Evolutionary conservation across 2,113 vertebrate species (phyloP).

Genomic region (Rhagologus leucostigma): DNA sequence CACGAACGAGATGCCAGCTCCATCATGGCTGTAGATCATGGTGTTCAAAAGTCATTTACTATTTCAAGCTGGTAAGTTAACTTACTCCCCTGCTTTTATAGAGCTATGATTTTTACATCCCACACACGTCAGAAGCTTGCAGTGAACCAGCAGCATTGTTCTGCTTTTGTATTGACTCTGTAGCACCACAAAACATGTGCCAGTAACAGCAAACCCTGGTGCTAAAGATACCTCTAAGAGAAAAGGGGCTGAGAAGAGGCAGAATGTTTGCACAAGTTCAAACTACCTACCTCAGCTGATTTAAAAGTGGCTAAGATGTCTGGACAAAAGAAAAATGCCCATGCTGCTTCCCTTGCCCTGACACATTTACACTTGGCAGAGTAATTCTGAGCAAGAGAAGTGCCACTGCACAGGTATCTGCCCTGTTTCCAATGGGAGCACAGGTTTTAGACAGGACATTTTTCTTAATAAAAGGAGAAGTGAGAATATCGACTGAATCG

Average conservation of each 20-base stretch:
- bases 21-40: neutral
- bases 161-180: neutral
- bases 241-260: neutral
- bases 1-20: neutral
- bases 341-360: neutral
- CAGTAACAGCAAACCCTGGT: neutral
- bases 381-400: neutral
- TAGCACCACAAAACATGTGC: neutral
- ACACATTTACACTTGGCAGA: neutral
- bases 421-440: neutral
- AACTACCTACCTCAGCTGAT: neutral
- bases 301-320: neutral
- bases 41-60: neutral
- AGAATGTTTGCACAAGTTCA: neutral
- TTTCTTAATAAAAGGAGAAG: neutral
- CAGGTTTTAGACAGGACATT: slow-evolving; percentile 25
- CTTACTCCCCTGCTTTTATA: neutral
- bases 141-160: neutral
- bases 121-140: neutral
- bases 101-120: neutral
- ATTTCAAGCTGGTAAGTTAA: neutral
- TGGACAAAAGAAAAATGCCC: neutral
- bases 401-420: neutral
- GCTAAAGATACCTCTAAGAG: neutral
- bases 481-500: neutral